These are phyloP conservation scores for Lochmaea crataegi DNA, from an alignment of 2,888 invertebrate species.

Conservation along the genomic window DNA sequence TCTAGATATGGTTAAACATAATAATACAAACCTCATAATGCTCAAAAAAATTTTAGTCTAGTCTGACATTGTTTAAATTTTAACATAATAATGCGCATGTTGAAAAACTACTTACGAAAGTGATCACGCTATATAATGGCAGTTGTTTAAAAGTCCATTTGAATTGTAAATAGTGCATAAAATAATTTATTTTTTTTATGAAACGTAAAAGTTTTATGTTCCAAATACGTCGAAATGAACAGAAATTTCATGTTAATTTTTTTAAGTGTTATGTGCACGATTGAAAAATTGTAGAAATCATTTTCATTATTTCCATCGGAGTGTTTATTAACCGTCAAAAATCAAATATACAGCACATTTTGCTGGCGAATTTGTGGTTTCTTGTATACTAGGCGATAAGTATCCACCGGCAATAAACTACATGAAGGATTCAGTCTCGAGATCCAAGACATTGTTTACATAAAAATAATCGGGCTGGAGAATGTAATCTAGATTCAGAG, in stretches of 20 bases:
- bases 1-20: conserved; percentile 69
- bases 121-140: conserved; percentile 37
- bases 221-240: conserved; percentile 31
- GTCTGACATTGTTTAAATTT: conserved; percentile 40
- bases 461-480: too few species aligned
- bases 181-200: conserved; percentile 45
- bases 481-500: too few species aligned
- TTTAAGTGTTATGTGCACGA: conserved; percentile 14
- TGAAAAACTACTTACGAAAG: conserved; percentile 33
- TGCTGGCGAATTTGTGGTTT: not conserved
- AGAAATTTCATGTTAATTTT: conserved; percentile 33
- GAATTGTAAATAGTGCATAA: conserved; percentile 43
- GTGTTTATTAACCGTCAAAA: not conserved
- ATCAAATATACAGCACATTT: not conserved
- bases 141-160: conserved; percentile 37
- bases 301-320: conserved; percentile 26
- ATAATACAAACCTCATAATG: conserved; percentile 72
- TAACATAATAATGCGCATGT: conserved; percentile 36
- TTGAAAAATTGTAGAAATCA: conserved; percentile 12
- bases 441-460: too few species aligned
- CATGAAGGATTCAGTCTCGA: too few species aligned
- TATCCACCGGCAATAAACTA: too few species aligned
- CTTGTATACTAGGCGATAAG: too few species aligned
- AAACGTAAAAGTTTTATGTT: conserved; percentile 38
- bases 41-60: conserved; percentile 71